Percentiles rank a stretch among this genome's conserved stretches.
These are phyloP conservation scores for Ennomos fuscantarius DNA, from an alignment of 2,888 invertebrate genomes.

Conservation along the genomic window DNA sequence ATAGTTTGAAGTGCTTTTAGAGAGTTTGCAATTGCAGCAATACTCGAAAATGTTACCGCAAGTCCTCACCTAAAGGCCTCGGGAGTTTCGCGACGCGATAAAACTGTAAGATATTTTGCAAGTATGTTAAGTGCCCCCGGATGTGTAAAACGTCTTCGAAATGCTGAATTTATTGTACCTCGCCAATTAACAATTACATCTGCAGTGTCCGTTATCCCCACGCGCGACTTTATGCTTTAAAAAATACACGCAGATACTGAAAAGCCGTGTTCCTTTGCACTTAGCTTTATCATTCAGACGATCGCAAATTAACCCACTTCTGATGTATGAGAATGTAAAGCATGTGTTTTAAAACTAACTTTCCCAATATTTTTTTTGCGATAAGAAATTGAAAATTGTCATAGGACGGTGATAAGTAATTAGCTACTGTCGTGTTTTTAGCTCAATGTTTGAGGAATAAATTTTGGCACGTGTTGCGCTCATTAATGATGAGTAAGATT, in stretches of 20 bases:
- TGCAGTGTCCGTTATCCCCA: constrained; percentile 32
- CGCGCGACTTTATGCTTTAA: constrained; percentile 26
- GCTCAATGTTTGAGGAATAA: no score
- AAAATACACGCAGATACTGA: constrained; percentile 27
- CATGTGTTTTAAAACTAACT: constrained; percentile 36
- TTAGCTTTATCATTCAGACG: constrained; percentile 51
- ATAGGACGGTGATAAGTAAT: not conserved
- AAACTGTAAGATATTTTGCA: constrained; percentile 53
- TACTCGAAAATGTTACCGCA: constrained; percentile 31
- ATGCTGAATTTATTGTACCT: constrained; percentile 49
- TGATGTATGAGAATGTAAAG: constrained; percentile 45
- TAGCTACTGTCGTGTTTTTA: no score
- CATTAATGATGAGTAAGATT: not conserved
- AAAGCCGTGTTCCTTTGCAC: constrained; percentile 32
- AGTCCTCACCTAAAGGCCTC: constrained; percentile 36
- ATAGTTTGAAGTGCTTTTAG: constrained; percentile 65
- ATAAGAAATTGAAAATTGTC: constrained; percentile 16
- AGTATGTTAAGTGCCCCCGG: constrained; percentile 60
- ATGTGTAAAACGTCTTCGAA: constrained; percentile 46
- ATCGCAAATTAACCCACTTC: constrained; percentile 59
- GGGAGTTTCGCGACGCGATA: constrained; percentile 37
- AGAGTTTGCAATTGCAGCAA: constrained; percentile 53
- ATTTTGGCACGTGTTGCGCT: no score
- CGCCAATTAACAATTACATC: constrained; percentile 46
- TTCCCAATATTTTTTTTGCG: constrained; percentile 24